phyloP scores from a whole-genome alignment of 30 jellyfish, hydroid and myxozoan species.

The Aurelia aurita region DNA sequence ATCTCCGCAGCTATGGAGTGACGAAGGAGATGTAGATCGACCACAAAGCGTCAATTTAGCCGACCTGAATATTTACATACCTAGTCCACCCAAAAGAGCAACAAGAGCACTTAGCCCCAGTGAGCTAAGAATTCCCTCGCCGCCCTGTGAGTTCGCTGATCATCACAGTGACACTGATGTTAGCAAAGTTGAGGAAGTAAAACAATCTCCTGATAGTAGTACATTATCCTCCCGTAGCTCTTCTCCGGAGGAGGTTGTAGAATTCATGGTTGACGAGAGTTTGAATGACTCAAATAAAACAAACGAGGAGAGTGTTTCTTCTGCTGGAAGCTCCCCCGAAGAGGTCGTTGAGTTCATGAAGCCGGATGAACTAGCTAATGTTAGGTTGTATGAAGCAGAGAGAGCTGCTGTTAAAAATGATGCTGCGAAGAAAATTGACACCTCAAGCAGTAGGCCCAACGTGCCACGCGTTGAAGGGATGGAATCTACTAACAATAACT shows the following conservation, averaged over 20 bases:
- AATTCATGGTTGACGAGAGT: slow-evolving; percentile 14
- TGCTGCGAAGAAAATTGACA: not conserved
- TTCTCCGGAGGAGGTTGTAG: slow-evolving; percentile 59
- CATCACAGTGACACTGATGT: too few relatives aligned
- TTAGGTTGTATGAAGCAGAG: slow-evolving; percentile 3
- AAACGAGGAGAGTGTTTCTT: not conserved
- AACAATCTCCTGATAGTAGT: slow-evolving; percentile 15
- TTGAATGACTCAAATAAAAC: not conserved
- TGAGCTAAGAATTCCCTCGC: slow-evolving; percentile 49
- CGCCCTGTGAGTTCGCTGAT: slow-evolving; percentile 47
- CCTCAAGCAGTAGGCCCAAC: not conserved
- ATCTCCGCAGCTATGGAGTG: not conserved
- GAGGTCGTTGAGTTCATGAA: slow-evolving; percentile 63
- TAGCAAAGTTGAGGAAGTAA: too few relatives aligned
- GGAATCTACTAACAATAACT: not conserved
- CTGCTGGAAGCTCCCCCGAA: slow-evolving; percentile 1
- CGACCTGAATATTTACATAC: slow-evolving; percentile 59
- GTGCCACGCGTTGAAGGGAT: not conserved
- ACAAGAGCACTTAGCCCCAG: slow-evolving; percentile 47
- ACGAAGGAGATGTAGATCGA: slow-evolving; percentile 12
- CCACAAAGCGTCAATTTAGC: slow-evolving; percentile 58
- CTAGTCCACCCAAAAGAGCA: slow-evolving; percentile 55
- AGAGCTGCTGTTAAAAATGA: not conserved
- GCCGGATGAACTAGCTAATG: slow-evolving; percentile 9
- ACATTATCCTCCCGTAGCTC: slow-evolving; percentile 43